These are phyloP conservation scores for Phyllotreta striolata DNA, from an alignment of 2,888 invertebrate genomes.

Conservation along the genomic window DNA sequence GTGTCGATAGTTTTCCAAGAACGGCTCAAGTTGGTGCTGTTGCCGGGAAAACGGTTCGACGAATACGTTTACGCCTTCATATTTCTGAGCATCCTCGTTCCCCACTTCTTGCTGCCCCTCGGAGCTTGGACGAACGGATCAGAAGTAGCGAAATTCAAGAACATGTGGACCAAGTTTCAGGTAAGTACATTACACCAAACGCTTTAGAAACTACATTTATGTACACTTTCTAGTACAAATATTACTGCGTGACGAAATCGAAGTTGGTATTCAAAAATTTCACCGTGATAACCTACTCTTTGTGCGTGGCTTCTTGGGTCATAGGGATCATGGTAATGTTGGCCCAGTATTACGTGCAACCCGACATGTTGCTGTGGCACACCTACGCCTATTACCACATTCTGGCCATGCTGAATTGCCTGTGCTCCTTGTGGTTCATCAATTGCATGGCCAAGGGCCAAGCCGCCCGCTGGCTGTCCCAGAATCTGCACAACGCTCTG, in stretches of 20 bases:
- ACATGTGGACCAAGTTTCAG: slow-evolving; percentile 82
- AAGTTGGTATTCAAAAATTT: slow-evolving; percentile 73
- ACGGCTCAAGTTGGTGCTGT: slow-evolving; percentile 54
- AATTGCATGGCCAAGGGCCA: slow-evolving; percentile 60
- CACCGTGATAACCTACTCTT: slow-evolving; percentile 68
- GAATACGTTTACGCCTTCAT: slow-evolving; percentile 80
- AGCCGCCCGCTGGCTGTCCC: slow-evolving; percentile 69
- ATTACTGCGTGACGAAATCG: slow-evolving; percentile 68
- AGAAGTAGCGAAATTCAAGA: slow-evolving; percentile 78
- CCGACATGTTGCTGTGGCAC: slow-evolving; percentile 76
- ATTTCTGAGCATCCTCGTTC: slow-evolving; percentile 74
- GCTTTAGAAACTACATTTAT: too few relatives aligned
- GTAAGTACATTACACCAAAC: slow-evolving; percentile 55
- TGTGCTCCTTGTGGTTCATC: slow-evolving; percentile 73
- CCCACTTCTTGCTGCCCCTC: slow-evolving; percentile 73
- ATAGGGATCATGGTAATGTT: slow-evolving; percentile 71
- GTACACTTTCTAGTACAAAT: too few relatives aligned
- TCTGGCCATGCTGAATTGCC: slow-evolving; percentile 76
- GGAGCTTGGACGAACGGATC: slow-evolving; percentile 76
- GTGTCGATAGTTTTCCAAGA: slow-evolving; percentile 58
- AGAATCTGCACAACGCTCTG: slow-evolving; percentile 70
- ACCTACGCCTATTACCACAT: slow-evolving; percentile 78
- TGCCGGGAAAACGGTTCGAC: slow-evolving; percentile 72
- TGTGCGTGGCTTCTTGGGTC: slow-evolving; percentile 73
- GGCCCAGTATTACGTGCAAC: slow-evolving; percentile 75